Evolutionary conservation across 2,113 vertebrate species (phyloP).

Genomic region (Tragelaphus strepsiceros): DNA sequence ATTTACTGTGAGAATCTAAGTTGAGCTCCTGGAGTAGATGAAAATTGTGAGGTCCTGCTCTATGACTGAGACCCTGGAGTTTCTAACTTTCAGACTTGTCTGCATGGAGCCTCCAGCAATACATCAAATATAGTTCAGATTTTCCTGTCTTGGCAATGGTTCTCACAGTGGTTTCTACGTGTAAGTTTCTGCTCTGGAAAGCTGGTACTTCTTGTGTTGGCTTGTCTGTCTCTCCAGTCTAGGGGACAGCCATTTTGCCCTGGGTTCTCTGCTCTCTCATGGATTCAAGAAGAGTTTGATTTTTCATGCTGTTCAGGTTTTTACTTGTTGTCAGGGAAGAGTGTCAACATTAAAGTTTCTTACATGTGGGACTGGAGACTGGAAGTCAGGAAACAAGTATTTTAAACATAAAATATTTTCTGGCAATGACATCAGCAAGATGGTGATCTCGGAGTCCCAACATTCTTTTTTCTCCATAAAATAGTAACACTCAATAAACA

Average conservation of each 20-base stretch:
- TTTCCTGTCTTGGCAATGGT: not conserved
- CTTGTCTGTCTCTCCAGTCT: not conserved
- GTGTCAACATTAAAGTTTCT: not conserved
- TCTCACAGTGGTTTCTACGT: not conserved
- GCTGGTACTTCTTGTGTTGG: not conserved
- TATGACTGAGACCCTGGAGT: not conserved
- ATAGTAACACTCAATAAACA: not conserved
- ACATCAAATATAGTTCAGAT: not conserved
- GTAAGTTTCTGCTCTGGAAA: not conserved
- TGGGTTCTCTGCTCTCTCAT: not conserved
- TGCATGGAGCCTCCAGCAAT: not conserved
- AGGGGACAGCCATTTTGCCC: not conserved
- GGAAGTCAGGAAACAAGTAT: not conserved
- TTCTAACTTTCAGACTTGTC: not conserved
- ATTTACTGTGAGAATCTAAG: not conserved
- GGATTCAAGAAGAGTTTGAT: not conserved
- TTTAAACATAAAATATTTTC: not conserved
- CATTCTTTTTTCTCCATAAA: not conserved
- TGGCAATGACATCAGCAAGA: not conserved
- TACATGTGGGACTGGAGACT: not conserved
- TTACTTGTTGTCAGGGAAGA: not conserved
- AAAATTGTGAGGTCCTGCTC: not conserved
- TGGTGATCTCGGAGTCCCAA: not conserved
- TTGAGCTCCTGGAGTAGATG: not conserved
- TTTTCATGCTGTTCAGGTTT: not conserved